A percentile compares a stretch with the other conserved stretches of the same genome.
These are phyloP conservation scores for Oscheius onirici DNA, from an alignment of 2,888 invertebrate genomes.

Conservation along the genomic window DNA sequence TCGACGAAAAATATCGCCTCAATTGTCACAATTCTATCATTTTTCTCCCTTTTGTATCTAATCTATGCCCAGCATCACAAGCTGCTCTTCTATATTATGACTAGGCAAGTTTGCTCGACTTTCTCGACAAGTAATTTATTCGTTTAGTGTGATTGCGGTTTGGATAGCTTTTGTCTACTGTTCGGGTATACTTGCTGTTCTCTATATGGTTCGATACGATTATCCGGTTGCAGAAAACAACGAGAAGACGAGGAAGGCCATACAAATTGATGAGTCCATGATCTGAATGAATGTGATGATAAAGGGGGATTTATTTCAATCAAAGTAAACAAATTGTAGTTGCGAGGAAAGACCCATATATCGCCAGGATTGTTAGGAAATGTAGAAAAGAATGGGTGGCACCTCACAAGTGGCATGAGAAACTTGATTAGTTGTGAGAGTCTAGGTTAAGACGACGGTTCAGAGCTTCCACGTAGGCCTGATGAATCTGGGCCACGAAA, in stretches of 20 bases:
- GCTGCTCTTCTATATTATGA: conserved; percentile 51
- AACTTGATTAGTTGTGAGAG: background rate
- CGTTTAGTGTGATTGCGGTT: conserved; percentile 42
- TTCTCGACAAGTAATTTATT: background rate
- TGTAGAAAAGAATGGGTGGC: too few relatives aligned
- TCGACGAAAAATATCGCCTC: conserved; percentile 42
- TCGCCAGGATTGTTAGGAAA: too few relatives aligned
- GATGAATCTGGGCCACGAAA: conserved; percentile 51
- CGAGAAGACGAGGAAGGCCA: background rate
- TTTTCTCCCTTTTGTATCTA: conserved; percentile 51
- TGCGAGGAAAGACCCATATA: background rate
- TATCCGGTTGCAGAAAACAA: conserved; percentile 6
- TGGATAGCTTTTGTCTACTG: conserved; percentile 50
- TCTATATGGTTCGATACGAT: conserved; percentile 46
- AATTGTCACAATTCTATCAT: conserved; percentile 38
- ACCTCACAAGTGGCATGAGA: too few relatives aligned
- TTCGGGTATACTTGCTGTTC: conserved; percentile 49
- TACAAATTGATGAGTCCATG: background rate
- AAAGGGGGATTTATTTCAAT: background rate
- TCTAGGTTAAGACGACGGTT: conserved; percentile 43
- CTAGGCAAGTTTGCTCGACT: conserved; percentile 41
- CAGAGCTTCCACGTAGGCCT: conserved; percentile 54
- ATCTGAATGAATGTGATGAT: background rate
- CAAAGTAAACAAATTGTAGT: background rate
- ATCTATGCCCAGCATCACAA: conserved; percentile 54